A percentile compares a stretch with the other conserved stretches of the same genome.
phyloP scores from a whole-genome alignment of 2,888 invertebrate genomes.

The Phania funesta region DNA sequence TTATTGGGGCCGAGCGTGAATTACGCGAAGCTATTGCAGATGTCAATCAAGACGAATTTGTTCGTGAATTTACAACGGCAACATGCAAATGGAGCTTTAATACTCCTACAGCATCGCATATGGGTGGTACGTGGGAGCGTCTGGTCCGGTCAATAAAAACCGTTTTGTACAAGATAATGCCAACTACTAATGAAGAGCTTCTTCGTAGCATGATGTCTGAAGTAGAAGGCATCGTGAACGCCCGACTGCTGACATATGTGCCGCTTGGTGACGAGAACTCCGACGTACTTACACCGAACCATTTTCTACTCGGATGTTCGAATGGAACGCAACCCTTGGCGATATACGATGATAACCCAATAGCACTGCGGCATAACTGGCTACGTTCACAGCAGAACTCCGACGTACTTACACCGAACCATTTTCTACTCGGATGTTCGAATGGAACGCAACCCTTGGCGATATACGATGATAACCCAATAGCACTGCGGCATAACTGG shows the following conservation, averaged over 20 bases:
- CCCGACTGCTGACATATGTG: conserved; percentile 46
- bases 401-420: too few species aligned
- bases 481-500: too few species aligned
- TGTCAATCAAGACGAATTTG: too few species aligned
- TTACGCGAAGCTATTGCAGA: too few species aligned
- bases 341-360: conserved; percentile 5
- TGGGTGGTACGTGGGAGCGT: conserved; percentile 1
- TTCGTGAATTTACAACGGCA: too few species aligned
- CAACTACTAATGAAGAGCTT: neutral
- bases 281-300: conserved; percentile 35
- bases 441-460: too few species aligned
- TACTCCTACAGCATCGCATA: conserved; percentile 17
- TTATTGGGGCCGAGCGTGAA: conserved; percentile 36
- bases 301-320: conserved; percentile 36
- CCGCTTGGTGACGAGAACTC: conserved; percentile 36
- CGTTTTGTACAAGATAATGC: conserved; percentile 10
- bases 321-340: conserved; percentile 50
- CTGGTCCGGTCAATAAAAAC: conserved; percentile 8
- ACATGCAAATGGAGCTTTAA: too few species aligned
- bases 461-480: too few species aligned
- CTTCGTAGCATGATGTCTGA: neutral
- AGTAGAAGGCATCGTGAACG: neutral
- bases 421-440: too few species aligned
- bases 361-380: conserved; percentile 29
- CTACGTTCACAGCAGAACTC: neutral